These are phyloP conservation scores for Phyllotreta striolata DNA, from an alignment of 2,888 invertebrate genomes.

Conservation along the genomic window DNA sequence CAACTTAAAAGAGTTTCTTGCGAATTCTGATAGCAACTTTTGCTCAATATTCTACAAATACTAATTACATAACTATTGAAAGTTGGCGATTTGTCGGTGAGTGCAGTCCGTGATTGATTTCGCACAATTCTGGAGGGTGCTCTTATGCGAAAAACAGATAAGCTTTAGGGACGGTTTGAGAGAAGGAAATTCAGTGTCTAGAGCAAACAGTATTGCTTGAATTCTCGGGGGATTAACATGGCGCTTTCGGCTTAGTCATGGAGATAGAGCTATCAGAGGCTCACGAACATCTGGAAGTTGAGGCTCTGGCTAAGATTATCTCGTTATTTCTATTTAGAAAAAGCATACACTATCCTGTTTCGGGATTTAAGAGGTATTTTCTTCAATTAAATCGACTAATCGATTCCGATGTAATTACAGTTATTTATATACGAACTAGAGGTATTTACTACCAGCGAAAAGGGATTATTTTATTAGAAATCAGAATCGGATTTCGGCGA, in stretches of 20 bases:
- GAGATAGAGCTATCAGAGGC: slow-evolving; percentile 38
- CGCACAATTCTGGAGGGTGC: slow-evolving; percentile 48
- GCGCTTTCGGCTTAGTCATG: slow-evolving; percentile 50
- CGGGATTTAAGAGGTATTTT: too few relatives aligned
- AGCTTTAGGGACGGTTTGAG: slow-evolving; percentile 44
- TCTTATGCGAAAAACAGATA: slow-evolving; percentile 55
- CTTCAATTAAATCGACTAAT: too few relatives aligned
- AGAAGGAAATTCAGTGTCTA: slow-evolving; percentile 53
- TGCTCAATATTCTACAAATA: too few relatives aligned
- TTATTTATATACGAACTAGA: too few relatives aligned
- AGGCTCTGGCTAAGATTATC: slow-evolving; percentile 24
- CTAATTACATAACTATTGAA: slow-evolving; percentile 20
- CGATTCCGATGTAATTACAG: too few relatives aligned
- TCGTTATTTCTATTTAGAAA: slow-evolving; percentile 29
- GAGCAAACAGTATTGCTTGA: slow-evolving; percentile 56
- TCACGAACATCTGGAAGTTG: slow-evolving; percentile 32
- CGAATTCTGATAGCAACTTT: too few relatives aligned
- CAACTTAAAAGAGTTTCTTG: too few relatives aligned
- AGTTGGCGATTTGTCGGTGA: slow-evolving; percentile 39
- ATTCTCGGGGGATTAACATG: slow-evolving; percentile 56
- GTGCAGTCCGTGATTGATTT: slow-evolving; percentile 48
- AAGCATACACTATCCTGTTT: slow-evolving; percentile 17
- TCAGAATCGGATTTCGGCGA: too few relatives aligned
- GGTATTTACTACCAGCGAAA: too few relatives aligned
- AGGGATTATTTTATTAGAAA: too few relatives aligned